Conservation (phyloP, 2,797 vertebrate genomes). For the Xenopus petersii region DNA sequence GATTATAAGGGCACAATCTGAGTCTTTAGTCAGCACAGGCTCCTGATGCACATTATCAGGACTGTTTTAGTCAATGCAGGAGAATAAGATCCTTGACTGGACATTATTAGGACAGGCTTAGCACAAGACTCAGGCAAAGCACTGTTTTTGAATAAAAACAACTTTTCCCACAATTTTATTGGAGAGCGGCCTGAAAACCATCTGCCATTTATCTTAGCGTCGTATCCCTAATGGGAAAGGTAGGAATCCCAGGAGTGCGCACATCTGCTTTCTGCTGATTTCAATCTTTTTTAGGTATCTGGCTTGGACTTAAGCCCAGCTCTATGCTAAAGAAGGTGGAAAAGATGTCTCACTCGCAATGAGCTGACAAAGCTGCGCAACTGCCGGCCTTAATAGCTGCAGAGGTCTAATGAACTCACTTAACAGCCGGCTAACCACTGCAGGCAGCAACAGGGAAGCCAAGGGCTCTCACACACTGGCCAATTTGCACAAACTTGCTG, state of each 20-base stretch:
- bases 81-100: too few relatives aligned
- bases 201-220: neutral
- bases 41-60: too few relatives aligned
- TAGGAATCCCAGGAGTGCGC: conserved; percentile 8
- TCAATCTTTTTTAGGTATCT: conserved; percentile 57
- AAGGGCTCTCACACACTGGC: neutral
- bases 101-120: too few relatives aligned
- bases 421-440: conserved; percentile 53
- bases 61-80: too few relatives aligned
- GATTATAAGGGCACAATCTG: too few relatives aligned
- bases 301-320: conserved; percentile 57
- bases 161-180: too few relatives aligned
- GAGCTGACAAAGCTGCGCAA: conserved; percentile 18
- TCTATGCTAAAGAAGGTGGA: conserved; percentile 53
- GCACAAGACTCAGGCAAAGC: too few relatives aligned
- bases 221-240: neutral
- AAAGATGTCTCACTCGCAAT: conserved; percentile 45
- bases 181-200: neutral
- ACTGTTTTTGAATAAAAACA: too few relatives aligned
- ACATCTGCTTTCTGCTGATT: conserved; percentile 40
- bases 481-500: conserved; percentile 3
- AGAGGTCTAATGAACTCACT: conserved; percentile 49
- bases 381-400: conserved; percentile 51
- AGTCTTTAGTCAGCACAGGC: too few relatives aligned
- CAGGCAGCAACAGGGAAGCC: conserved; percentile 2